These are phyloP conservation scores for Lethrus apterus DNA, from an alignment of 1,140 invertebrate species.

Conservation along the genomic window DNA sequence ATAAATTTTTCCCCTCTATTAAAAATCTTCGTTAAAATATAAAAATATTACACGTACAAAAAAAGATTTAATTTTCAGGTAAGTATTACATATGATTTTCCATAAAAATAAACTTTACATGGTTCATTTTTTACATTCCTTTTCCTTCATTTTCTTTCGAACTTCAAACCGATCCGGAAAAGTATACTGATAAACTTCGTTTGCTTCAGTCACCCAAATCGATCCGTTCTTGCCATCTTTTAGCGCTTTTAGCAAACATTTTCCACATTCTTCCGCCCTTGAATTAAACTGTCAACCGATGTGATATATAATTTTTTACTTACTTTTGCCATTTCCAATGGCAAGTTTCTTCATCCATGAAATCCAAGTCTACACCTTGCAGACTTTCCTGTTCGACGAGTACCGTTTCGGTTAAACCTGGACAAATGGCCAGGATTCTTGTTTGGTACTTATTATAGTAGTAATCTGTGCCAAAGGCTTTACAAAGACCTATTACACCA, in stretches of 20 bases:
- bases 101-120: too few relatives aligned
- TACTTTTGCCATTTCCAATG: slow-evolving; percentile 4
- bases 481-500: slow-evolving; percentile 23
- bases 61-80: too few relatives aligned
- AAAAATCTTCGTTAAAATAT: too few relatives aligned
- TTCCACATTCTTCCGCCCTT: slow-evolving; percentile 2
- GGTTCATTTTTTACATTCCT: not conserved
- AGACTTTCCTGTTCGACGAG: slow-evolving; percentile 19
- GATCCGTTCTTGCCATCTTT: slow-evolving; percentile 6
- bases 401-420: slow-evolving; percentile 31
- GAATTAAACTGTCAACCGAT: too few relatives aligned
- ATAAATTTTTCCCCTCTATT: too few relatives aligned
- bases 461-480: slow-evolving; percentile 17
- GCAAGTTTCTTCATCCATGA: slow-evolving; percentile 7
- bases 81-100: too few relatives aligned
- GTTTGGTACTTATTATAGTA: slow-evolving; percentile 30
- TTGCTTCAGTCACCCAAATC: slow-evolving; percentile 6
- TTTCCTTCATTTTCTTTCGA: not conserved
- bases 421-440: slow-evolving; percentile 34
- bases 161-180: slow-evolving; percentile 4
- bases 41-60: too few relatives aligned
- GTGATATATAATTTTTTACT: slow-evolving; percentile 1
- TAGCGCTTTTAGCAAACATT: not conserved
- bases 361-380: slow-evolving; percentile 6
- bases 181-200: not conserved